These are phyloP conservation scores for Campylomormyrus numenius DNA, from an alignment of 2,113 vertebrate genomes.

Conservation along the genomic window DNA sequence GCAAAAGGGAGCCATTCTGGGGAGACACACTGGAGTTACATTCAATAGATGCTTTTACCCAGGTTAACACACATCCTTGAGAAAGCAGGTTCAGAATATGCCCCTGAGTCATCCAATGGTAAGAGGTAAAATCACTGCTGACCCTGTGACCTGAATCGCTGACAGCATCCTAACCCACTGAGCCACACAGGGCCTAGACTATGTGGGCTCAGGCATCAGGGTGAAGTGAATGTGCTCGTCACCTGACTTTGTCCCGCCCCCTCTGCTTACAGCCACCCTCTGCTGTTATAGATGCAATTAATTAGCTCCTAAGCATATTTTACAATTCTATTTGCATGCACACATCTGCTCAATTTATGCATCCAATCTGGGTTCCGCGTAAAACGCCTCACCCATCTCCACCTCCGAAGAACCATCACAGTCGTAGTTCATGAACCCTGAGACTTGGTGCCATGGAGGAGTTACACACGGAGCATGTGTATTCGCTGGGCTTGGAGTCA, in stretches of 20 bases:
- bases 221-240: background rate
- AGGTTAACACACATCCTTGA: background rate
- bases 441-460: background rate
- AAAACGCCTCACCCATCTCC: background rate
- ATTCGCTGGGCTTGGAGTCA: background rate
- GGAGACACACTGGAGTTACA: background rate
- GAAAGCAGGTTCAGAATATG: background rate
- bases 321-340: background rate
- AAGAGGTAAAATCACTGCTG: background rate
- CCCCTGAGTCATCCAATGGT: background rate
- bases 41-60: background rate
- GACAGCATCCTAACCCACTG: background rate
- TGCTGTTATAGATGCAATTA: background rate
- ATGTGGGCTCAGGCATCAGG: background rate
- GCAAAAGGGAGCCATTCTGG: background rate
- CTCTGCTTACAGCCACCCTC: background rate
- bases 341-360: conserved; percentile 5
- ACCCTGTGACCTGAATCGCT: background rate
- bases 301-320: background rate
- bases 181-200: background rate
- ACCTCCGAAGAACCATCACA: background rate
- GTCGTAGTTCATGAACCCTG: background rate
- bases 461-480: background rate
- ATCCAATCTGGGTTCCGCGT: background rate
- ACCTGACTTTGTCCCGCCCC: background rate